A percentile compares a stretch with the other conserved stretches of the same genome.
Evolutionary conservation across 2,888 invertebrate genomes (phyloP).

Genomic region (Pandemis cinnamomeana): DNA sequence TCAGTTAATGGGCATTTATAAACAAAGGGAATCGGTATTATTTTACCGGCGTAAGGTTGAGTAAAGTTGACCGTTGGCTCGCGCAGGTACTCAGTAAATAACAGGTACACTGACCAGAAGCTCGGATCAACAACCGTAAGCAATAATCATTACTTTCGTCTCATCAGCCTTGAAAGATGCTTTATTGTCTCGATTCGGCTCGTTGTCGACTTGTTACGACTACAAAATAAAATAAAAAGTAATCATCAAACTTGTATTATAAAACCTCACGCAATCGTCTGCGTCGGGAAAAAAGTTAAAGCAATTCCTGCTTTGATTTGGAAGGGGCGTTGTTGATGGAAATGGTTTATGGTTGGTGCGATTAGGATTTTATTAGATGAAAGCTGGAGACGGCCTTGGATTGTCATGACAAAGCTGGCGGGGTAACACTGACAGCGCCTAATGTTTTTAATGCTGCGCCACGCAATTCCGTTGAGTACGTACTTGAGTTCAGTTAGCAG

Average conservation of each 20-base stretch:
- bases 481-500: neutral
- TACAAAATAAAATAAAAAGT: constrained; percentile 70
- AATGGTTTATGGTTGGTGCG: constrained; percentile 41
- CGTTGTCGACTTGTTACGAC: constrained; percentile 80
- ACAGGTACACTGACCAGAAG: constrained; percentile 64
- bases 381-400: constrained; percentile 26
- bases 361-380: constrained; percentile 42
- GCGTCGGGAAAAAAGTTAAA: constrained; percentile 62
- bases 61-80: neutral
- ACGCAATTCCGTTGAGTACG: neutral
- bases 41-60: constrained; percentile 16
- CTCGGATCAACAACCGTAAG: constrained; percentile 75
- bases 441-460: constrained; percentile 1
- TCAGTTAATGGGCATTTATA: neutral
- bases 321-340: constrained; percentile 52
- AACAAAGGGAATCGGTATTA: neutral
- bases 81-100: constrained; percentile 56
- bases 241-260: constrained; percentile 76
- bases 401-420: constrained; percentile 28
- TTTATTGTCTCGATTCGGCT: constrained; percentile 81
- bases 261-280: constrained; percentile 72
- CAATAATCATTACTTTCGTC: constrained; percentile 79
- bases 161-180: constrained; percentile 79
- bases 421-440: constrained; percentile 19
- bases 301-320: constrained; percentile 61